These are phyloP conservation scores for Tychaedon coryphoeus DNA, from an alignment of 2,113 vertebrate species.

Conservation along the genomic window DNA sequence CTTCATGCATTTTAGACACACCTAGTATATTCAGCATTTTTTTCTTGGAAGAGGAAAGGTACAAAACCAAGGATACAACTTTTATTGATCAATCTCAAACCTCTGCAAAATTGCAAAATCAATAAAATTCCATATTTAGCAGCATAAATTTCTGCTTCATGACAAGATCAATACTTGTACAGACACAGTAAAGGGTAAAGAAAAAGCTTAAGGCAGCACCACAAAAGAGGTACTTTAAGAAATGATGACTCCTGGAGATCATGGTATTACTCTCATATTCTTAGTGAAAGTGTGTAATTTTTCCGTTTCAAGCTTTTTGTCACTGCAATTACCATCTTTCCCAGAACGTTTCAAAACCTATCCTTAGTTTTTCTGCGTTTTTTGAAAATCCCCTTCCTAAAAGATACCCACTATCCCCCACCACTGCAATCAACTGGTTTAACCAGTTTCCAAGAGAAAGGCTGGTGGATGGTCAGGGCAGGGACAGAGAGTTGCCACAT, in stretches of 20 bases:
- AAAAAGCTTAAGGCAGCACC: neutral
- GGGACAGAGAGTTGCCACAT: neutral
- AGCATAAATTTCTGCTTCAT: neutral
- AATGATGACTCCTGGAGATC: neutral
- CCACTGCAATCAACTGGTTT: neutral
- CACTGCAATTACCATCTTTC: neutral
- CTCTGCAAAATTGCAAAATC: neutral
- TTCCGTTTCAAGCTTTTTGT: neutral
- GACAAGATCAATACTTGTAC: neutral
- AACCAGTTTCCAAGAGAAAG: neutral
- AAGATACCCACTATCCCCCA: neutral
- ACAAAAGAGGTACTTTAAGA: neutral
- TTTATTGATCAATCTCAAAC: neutral
- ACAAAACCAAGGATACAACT: neutral
- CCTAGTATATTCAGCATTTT: neutral
- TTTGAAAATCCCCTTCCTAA: neutral
- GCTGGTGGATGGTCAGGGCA: neutral
- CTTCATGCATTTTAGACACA: neutral
- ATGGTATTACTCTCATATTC: neutral
- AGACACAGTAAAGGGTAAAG: neutral
- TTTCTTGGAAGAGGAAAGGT: neutral
- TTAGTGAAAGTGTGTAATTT: neutral
- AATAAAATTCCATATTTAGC: neutral
- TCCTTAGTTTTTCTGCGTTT: fast-evolving
- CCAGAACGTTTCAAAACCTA: neutral